Evolutionary conservation across 23 tunicate genomes (phyloP).

Genomic region (Styela clava): DNA sequence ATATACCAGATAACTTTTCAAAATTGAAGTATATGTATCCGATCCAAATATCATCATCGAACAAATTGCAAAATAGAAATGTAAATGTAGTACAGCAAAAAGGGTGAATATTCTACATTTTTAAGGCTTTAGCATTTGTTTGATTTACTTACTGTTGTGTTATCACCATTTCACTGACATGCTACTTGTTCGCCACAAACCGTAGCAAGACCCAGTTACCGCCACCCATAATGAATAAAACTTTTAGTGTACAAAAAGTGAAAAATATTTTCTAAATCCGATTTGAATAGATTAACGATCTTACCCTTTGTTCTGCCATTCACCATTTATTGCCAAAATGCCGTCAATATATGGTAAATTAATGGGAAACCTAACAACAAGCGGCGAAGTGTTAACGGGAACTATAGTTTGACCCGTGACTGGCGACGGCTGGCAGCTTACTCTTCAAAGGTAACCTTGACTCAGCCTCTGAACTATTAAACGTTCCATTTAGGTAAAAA

Average conservation of each 20-base stretch:
- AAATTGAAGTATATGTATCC: too few relatives aligned
- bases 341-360: too few relatives aligned
- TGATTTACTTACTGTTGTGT: too few relatives aligned
- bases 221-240: neutral
- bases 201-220: neutral
- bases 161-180: neutral
- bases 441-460: neutral
- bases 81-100: too few relatives aligned
- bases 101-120: too few relatives aligned
- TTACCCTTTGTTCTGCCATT: neutral
- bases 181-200: neutral
- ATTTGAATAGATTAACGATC: neutral
- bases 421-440: neutral
- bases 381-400: neutral
- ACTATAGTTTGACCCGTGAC: neutral
- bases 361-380: neutral
- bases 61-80: too few relatives aligned
- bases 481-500: neutral
- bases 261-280: neutral
- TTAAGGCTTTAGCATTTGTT: too few relatives aligned
- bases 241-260: neutral
- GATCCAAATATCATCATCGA: too few relatives aligned
- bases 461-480: neutral
- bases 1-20: too few relatives aligned
- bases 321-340: neutral